Conservation (phyloP, 2,113 vertebrate genomes). For the Pundamilia nyererei region DNA sequence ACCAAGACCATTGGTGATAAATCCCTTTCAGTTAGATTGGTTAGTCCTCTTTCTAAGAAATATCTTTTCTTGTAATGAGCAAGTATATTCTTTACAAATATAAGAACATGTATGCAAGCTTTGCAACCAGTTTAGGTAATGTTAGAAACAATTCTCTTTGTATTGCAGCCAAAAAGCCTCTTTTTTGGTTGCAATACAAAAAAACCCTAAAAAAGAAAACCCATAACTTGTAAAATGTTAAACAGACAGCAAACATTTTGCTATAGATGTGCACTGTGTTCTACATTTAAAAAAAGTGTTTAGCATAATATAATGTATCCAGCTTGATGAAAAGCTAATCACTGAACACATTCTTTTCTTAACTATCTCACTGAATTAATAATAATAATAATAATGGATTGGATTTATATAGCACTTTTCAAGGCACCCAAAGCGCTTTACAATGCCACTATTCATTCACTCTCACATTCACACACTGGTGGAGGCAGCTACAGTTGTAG, state of each 20-base stretch:
- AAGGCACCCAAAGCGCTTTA: too few relatives aligned
- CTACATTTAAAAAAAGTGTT: not conserved
- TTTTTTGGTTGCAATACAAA: not conserved
- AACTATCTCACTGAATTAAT: not conserved
- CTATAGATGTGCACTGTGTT: not conserved
- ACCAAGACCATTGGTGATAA: not conserved
- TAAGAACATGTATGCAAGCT: not conserved
- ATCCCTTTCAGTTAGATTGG: not conserved
- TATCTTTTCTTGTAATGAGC: not conserved
- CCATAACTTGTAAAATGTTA: not conserved
- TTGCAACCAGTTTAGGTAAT: not conserved
- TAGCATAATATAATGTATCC: not conserved
- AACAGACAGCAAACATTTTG: not conserved
- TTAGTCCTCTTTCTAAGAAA: not conserved
- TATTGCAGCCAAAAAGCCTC: not conserved
- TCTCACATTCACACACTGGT: too few relatives aligned
- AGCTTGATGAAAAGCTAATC: not conserved
- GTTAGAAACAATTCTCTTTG: not conserved
- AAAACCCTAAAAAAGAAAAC: not conserved
- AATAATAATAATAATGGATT: too few relatives aligned
- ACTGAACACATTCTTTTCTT: rapidly evolving
- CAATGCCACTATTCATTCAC: too few relatives aligned
- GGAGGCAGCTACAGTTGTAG: too few relatives aligned
- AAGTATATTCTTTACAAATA: not conserved
- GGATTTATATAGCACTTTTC: too few relatives aligned